Evolutionary conservation across 2,797 vertebrate genomes (phyloP).

Genomic region (Chelonia mydas): DNA sequence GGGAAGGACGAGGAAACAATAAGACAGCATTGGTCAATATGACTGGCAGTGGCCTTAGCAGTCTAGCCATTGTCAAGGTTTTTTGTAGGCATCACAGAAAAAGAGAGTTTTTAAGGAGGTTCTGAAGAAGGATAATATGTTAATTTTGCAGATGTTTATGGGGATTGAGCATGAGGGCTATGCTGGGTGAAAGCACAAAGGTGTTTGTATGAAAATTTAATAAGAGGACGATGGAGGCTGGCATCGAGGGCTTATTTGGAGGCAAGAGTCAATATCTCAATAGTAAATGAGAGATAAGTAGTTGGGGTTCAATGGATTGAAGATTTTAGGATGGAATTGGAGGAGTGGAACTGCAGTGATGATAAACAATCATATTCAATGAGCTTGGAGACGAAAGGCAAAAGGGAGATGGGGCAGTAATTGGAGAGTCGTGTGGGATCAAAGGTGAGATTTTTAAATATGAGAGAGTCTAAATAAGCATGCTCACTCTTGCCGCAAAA

Average conservation of each 20-base stretch:
- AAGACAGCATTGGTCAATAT: neutral
- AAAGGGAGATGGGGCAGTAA: too few species aligned
- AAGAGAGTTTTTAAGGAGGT: neutral
- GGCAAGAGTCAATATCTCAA: neutral
- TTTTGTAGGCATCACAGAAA: neutral
- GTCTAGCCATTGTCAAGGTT: neutral
- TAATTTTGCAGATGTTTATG: neutral
- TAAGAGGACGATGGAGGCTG: neutral
- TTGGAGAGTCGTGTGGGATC: too few species aligned
- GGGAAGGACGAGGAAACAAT: neutral
- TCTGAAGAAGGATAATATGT: neutral
- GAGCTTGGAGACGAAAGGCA: neutral
- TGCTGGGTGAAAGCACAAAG: neutral
- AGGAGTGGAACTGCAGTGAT: neutral
- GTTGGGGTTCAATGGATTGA: neutral
- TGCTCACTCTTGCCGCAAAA: neutral
- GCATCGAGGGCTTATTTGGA: neutral
- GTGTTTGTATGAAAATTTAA: neutral
- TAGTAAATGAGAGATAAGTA: neutral
- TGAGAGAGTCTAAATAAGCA: too few species aligned
- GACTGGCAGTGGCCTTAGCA: neutral
- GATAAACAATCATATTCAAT: neutral
- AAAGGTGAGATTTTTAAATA: too few species aligned
- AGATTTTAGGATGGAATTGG: neutral
- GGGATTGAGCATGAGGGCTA: neutral